phyloP scores from a whole-genome alignment of 2,113 vertebrate species.

The Physeter macrocephalus region DNA sequence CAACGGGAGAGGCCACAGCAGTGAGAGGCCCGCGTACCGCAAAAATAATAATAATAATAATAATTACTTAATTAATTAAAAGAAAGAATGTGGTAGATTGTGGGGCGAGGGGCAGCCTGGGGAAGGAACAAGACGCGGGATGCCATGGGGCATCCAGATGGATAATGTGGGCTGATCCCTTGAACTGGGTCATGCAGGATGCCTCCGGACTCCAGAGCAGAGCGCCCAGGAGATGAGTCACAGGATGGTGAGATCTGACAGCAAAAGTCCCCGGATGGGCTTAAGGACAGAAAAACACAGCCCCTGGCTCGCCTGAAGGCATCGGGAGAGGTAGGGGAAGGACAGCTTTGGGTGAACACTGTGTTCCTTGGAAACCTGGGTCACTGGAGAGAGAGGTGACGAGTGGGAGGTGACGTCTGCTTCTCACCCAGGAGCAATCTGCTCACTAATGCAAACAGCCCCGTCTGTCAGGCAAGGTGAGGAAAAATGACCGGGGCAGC shows the following conservation, averaged over 20 bases:
- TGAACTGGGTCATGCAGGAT: not conserved
- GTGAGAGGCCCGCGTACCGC: too few species aligned
- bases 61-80: too few species aligned
- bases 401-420: not conserved
- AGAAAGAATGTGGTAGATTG: not conserved
- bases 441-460: conserved; percentile 78
- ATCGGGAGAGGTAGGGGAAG: accelerated
- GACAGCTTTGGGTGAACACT: not conserved
- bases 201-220: not conserved
- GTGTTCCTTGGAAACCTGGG: not conserved
- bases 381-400: not conserved
- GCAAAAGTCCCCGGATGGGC: accelerated
- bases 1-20: too few species aligned
- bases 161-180: accelerated
- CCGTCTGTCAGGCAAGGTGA: conserved; percentile 74
- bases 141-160: accelerated
- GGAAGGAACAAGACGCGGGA: too few species aligned
- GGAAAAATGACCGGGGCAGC: conserved; percentile 80
- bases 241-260: not conserved
- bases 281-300: not conserved
- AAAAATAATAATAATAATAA: too few species aligned
- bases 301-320: not conserved
- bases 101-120: not conserved
- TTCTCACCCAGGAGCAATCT: conserved; percentile 74
- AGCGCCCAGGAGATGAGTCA: not conserved